Base-by-base conservation (phyloP, 2,797 vertebrate genomes). In the Mus spretus region DNA sequence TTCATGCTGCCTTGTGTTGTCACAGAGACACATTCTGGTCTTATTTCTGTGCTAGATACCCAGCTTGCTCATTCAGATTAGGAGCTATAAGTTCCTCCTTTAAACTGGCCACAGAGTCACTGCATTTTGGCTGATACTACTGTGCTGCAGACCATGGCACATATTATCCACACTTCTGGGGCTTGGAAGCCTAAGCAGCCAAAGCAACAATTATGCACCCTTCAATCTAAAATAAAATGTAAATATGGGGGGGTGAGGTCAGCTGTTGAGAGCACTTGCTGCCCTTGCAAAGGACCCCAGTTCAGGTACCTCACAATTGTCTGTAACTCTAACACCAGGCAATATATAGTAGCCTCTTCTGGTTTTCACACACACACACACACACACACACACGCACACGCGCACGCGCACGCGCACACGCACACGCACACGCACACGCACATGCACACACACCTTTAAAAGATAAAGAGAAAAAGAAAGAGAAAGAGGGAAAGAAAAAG, bases 21-120 rank as follows among this genome's bases (percentile, higher is more conserved):
- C 90, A 19, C 9, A 85, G 94, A 81, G 24, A 10, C 22, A 55
- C 15, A 17, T 63, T 67, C 55, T 28, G 74, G 20, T 61, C 93
- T 89, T 96, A 72, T 65, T 77, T 88, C 65, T 82, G 28, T 88
- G 50, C 24, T 50, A 88, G 89, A 53, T 77, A 19, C 34, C 67
- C 13, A 81, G 31, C 22, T 61, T 79, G 44, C 47, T 93, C n/a
- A n/a, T 63, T 70, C 6, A 87, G 47, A 87, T 2, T 4, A 81
- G 59, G 20, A n/a, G 57, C n/a, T 14, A 2, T 85, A 80, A 47
- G 15, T 31, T 91, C 26, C 78, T 78, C 70, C 93, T 67, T 92
- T 50, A 89, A 89, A 91, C 0, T 8, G 59, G 84, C 14, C 44
- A 28, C 28, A n/a, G n/a, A 28, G 34, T 37, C 47, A 22, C 44